These are phyloP conservation scores for Formica aserva DNA, from an alignment of 2,888 invertebrate species.

Conservation along the genomic window DNA sequence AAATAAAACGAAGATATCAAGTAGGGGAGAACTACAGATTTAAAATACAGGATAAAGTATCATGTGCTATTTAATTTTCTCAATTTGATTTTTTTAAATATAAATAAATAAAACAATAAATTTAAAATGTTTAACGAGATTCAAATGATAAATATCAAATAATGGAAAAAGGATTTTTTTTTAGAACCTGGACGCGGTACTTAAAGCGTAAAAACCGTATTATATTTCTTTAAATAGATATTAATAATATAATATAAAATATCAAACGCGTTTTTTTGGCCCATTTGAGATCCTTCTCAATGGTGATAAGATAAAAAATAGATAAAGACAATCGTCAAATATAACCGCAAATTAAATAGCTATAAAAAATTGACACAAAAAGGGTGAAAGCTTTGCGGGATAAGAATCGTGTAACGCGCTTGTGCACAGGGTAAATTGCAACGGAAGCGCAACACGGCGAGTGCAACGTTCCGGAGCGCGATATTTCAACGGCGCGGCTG, in stretches of 20 bases:
- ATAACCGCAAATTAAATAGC: not conserved
- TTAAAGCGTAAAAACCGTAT: too few relatives aligned
- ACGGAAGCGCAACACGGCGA: slow-evolving; percentile 63
- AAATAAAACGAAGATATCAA: slow-evolving; percentile 57
- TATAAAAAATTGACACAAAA: not conserved
- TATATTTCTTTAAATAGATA: too few relatives aligned
- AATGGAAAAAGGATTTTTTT: too few relatives aligned
- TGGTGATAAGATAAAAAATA: not conserved
- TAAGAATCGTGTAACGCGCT: slow-evolving; percentile 57
- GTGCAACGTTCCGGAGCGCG: slow-evolving; percentile 68
- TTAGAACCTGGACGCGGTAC: too few relatives aligned
- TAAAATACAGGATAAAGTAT: not conserved
- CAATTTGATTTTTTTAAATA: not conserved
- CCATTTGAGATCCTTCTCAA: too few relatives aligned
- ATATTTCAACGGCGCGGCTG: slow-evolving; percentile 76
- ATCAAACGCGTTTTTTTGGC: too few relatives aligned
- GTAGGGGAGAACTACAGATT: not conserved
- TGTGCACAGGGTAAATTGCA: slow-evolving; percentile 63
- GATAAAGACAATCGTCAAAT: not conserved
- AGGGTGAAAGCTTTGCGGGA: slow-evolving; percentile 3
- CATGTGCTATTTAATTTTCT: not conserved
- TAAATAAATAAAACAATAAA: not conserved
- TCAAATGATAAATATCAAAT: too few relatives aligned
- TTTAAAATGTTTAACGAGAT: not conserved
- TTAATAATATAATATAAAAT: too few relatives aligned